Percentiles rank a stretch among this genome's conserved stretches.
Evolutionary conservation across 2,888 invertebrate species (phyloP).

Genomic region (Oeneis ivallda): DNA sequence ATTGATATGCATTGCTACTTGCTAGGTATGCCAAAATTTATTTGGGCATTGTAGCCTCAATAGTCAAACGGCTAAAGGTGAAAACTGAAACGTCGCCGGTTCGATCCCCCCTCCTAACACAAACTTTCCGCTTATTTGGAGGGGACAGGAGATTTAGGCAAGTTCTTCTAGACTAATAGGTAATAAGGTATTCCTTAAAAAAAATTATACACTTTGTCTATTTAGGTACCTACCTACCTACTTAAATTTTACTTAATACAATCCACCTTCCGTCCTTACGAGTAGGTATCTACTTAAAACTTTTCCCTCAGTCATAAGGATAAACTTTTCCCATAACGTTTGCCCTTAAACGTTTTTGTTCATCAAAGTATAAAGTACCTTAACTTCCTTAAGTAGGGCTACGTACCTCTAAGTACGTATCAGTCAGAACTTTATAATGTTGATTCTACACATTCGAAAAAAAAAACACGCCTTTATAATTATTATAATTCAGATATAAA

Average conservation of each 20-base stretch:
- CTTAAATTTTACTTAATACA: neutral
- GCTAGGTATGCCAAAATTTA: too few relatives aligned
- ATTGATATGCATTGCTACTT: too few relatives aligned
- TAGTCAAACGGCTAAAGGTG: too few relatives aligned
- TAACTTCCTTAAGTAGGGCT: neutral
- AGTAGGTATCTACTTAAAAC: neutral
- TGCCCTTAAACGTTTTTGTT: slow-evolving; percentile 23
- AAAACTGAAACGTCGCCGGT: too few relatives aligned
- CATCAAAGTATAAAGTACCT: slow-evolving; percentile 11
- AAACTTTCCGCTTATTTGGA: too few relatives aligned
- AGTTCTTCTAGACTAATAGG: too few relatives aligned
- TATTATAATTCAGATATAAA: neutral
- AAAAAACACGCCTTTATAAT: neutral
- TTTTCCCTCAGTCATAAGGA: slow-evolving; percentile 13
- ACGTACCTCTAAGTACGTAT: neutral
- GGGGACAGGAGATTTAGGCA: too few relatives aligned
- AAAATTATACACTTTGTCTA: too few relatives aligned
- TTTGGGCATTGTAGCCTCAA: too few relatives aligned
- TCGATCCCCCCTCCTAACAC: too few relatives aligned
- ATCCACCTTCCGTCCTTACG: neutral
- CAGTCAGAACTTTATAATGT: neutral
- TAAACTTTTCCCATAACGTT: slow-evolving; percentile 21
- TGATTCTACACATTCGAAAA: neutral
- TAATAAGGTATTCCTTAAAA: too few relatives aligned
- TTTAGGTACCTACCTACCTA: too few relatives aligned